phyloP scores from a whole-genome alignment of 2,888 invertebrate species.

The Chirona hameri region DNA sequence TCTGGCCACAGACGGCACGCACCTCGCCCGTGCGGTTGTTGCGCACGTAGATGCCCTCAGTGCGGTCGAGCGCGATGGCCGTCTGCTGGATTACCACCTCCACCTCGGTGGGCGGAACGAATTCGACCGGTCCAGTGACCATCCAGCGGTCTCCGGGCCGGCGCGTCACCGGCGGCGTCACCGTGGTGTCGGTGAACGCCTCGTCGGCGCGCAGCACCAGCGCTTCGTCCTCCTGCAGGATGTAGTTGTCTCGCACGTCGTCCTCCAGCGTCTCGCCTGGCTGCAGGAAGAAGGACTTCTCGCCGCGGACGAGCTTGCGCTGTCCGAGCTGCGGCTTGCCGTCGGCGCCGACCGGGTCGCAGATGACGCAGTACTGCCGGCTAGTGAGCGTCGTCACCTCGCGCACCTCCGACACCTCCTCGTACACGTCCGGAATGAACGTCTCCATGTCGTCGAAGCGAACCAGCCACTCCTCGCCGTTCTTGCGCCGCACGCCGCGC shows the following conservation, averaged over 20 bases:
- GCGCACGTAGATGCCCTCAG: conserved; percentile 53
- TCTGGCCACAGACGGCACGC: conserved; percentile 49
- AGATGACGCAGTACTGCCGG: conserved; percentile 52
- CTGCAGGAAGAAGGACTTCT: conserved; percentile 52
- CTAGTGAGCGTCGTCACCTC: conserved; percentile 51
- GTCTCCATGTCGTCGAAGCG: conserved; percentile 51
- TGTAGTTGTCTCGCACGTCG: conserved; percentile 49
- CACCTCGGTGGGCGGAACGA: conserved; percentile 53
- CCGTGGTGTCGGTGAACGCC: conserved; percentile 44
- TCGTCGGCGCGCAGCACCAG: conserved; percentile 50
- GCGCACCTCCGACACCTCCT: conserved; percentile 49
- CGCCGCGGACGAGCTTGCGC: conserved; percentile 52
- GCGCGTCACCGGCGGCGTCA: conserved; percentile 40
- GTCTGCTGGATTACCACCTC: conserved; percentile 49
- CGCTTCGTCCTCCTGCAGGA: conserved; percentile 52
- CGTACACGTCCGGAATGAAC: conserved; percentile 54
- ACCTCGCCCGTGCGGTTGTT: conserved; percentile 48
- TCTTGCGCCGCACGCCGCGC: conserved; percentile 48
- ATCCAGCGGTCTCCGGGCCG: conserved; percentile 53
- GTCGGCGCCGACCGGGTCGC: conserved; percentile 48
- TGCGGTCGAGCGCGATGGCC: conserved; percentile 53
- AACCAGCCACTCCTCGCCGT: conserved; percentile 54
- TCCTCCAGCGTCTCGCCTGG: conserved; percentile 51
- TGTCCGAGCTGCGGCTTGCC: conserved; percentile 50
- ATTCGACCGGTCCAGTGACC: conserved; percentile 52